Evolutionary conservation across 2,888 invertebrate genomes (phyloP), one percentile per base, ranked within the genome.

Genomic region (Calephelis perditalis): DNA sequence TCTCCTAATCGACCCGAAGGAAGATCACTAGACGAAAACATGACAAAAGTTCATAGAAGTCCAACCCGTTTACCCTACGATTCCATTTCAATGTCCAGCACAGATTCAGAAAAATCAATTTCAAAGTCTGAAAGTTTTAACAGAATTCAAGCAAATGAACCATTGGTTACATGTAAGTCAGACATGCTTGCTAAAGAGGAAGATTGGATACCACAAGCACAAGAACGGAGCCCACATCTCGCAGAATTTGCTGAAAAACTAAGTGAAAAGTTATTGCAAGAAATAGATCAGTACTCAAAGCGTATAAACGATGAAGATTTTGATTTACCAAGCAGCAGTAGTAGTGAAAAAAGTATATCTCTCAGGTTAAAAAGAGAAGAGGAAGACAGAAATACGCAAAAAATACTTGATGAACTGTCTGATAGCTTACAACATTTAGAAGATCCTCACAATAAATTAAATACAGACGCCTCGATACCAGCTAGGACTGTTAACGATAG

Each of bases 221-320:
- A 74, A 66, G 93, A 94, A 66, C 93, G 93, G 67, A 91, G 92
- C 65, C 93, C 93, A 71, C 95, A 96, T 75, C 86, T 96, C 65
- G 94, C 94, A 3, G 95, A 96, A 71, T 96, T 96, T 72, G 96
- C 96, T 1, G 96, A 96, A 74, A 94, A 95, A 75, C 84, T 96
- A n/a, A 95, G 95, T 74, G 95, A 95, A 74, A 96, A 96, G 76
- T 84, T 96, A 64, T 91, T 96, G 61, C 94, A 94, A 67, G 96
- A 96, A 82, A 94, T 96, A 66, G 95, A 96, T 73, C 92, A 91
- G 74, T 91, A 91, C 70, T 91, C 91, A 44, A 91, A 91, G 71
- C 76, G 89, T 57, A 89, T 91, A 37, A 91, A 85, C 58, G 92
- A 92, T 70, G 90, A 91, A 67, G 91, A 91, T 68, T 91, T 91